Evolutionary conservation across 2,888 invertebrate species (phyloP), one percentile per base, ranked within the genome.

Genomic region (Adelognathus sp.): DNA sequence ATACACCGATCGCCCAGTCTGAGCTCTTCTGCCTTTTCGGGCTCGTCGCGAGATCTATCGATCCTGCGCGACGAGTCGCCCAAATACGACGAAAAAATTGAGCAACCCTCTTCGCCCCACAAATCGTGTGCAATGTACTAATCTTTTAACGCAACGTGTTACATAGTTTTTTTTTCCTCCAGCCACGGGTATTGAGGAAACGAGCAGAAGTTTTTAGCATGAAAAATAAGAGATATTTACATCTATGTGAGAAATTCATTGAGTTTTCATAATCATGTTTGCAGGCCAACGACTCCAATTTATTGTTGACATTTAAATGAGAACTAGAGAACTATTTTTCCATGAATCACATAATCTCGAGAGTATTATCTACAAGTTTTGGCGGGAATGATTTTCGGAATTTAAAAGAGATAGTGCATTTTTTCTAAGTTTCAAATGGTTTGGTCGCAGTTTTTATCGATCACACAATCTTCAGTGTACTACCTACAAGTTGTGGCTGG

Each of bases 121-220:
- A 29, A 31, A 71, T 71, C 63, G 36, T 56, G 36, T 44, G 27
- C 52, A 24, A 52, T 24, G 3, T 71, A 78, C 52, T 44, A 3
- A 60, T 27, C 44, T 18, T 50, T 21, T 11, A 21, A 24, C 24
- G 46, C 21, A 50, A 24, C 21, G 6, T 9, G 21, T 46, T 46
- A 44, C 29, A 18, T 11, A 14, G 36, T 58, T 63, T 69, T 70
- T 70, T 52, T 41, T 61, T 54, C 50, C 29, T 11, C 16, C 16
- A 44, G 9, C 44, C 16, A 44, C 2, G 18, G 7, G 7, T 18
- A 18, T 14, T 44, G 18, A 44, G 18, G 18, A 44, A 44, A 3
- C 4, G 6, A 41, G 7, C 14, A 41, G 41, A 31, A 14, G 0
- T 14, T 36, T 6, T 46, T n/a, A 50, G 50, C 21, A 66, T 24